Conservation (phyloP, 1,140 invertebrate species). For the Mercenaria mercenaria region DNA sequence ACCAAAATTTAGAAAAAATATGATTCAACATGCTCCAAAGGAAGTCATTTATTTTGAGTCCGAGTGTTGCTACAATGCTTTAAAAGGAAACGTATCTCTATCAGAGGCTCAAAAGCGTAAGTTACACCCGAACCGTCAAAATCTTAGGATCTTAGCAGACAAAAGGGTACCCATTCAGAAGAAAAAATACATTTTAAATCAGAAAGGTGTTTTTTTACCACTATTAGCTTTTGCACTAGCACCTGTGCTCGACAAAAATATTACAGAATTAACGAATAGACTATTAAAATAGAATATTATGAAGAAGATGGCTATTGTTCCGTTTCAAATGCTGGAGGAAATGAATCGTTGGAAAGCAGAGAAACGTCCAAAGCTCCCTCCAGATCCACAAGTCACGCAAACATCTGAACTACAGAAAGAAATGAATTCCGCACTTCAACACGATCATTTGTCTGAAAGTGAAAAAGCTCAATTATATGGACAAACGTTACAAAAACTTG, state of each 20-base stretch:
- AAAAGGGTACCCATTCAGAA: conserved; percentile 8
- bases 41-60: background rate
- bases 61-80: background rate
- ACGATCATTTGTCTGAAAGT: background rate
- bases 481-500: background rate
- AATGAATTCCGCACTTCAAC: background rate
- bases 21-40: background rate
- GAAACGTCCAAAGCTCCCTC: background rate
- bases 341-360: background rate
- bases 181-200: background rate
- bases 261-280: background rate
- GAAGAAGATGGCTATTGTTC: background rate
- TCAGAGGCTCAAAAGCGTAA: background rate
- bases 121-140: background rate
- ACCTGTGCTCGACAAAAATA: background rate
- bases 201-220: background rate
- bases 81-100: conserved; percentile 12
- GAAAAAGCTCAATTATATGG: conserved; percentile 8
- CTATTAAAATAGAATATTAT: too few species aligned
- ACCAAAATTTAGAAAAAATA: background rate
- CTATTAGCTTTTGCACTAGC: background rate
- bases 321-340: background rate
- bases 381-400: background rate
- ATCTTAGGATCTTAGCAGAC: background rate
- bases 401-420: background rate